phyloP scores from a whole-genome alignment of 1,140 invertebrate species.

The Bombyx mori region DNA sequence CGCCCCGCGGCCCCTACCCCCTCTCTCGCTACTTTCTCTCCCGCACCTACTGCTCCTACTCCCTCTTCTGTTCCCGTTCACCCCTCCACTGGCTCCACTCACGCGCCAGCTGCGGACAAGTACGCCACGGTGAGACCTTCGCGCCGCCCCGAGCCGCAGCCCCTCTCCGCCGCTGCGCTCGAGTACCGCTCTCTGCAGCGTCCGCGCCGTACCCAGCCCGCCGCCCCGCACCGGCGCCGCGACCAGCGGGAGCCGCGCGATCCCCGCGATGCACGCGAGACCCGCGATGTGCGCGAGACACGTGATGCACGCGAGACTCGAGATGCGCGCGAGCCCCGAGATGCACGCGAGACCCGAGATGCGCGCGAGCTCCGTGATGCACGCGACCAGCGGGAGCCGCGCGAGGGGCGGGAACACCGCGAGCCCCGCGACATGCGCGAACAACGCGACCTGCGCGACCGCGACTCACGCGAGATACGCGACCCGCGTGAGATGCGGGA shows the following conservation, averaged over 20 bases:
- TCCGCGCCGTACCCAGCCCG: slow-evolving; percentile 44
- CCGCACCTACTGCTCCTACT: slow-evolving; percentile 20
- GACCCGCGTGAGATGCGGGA: slow-evolving; percentile 42
- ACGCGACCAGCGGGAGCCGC: slow-evolving; percentile 29
- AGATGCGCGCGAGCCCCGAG: slow-evolving; percentile 37
- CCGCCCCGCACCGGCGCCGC: slow-evolving; percentile 29
- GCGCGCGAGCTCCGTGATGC: slow-evolving; percentile 38
- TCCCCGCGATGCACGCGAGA: slow-evolving; percentile 33
- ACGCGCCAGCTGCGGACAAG: slow-evolving; percentile 35
- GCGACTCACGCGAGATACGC: slow-evolving; percentile 32
- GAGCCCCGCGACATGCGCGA: slow-evolving; percentile 42
- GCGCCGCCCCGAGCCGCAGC: slow-evolving; percentile 52
- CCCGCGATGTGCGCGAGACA: slow-evolving; percentile 26
- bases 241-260: slow-evolving; percentile 41
- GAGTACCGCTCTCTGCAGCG: slow-evolving; percentile 60
- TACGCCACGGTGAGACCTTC: slow-evolving; percentile 57
- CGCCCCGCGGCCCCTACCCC: slow-evolving; percentile 49
- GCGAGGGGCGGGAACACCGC: slow-evolving; percentile 38
- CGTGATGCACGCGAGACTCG: slow-evolving; percentile 41
- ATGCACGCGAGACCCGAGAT: slow-evolving; percentile 36
- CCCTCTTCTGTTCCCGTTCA: slow-evolving; percentile 10
- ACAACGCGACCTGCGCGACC: slow-evolving; percentile 24
- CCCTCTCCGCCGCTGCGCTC: slow-evolving; percentile 50
- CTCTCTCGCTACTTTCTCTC: slow-evolving; percentile 44
- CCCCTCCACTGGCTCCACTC: slow-evolving; percentile 11